A percentile compares a stretch with the other conserved stretches of the same genome.
These are phyloP conservation scores for Acrossocheilus wenchowensis DNA, from an alignment of 2,797 vertebrate genomes.

Conservation along the genomic window DNA sequence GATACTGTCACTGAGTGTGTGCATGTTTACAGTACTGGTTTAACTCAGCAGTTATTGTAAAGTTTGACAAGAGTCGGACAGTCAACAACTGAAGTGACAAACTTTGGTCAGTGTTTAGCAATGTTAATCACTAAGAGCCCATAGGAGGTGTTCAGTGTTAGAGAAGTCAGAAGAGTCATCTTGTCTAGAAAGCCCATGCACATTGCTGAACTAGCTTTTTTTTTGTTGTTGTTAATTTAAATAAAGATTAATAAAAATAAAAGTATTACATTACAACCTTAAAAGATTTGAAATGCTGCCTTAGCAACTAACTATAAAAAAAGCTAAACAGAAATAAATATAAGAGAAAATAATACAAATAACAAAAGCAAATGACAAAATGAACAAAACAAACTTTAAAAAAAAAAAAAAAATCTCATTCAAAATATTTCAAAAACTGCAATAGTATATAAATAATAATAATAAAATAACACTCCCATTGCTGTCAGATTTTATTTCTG, in stretches of 20 bases:
- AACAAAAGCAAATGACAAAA: not conserved
- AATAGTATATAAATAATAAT: not conserved
- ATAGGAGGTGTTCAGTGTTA: not conserved
- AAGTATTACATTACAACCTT: not conserved
- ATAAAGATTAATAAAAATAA: not conserved
- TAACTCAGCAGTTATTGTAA: constrained; percentile 22
- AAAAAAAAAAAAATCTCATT: not conserved
- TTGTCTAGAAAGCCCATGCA: not conserved
- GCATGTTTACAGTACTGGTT: constrained; percentile 10
- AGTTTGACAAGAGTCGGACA: constrained; percentile 5
- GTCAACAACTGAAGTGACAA: constrained; percentile 17
- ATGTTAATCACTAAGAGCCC: not conserved
- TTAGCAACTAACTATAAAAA: not conserved
- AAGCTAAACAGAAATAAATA: not conserved
- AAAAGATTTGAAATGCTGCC: not conserved
- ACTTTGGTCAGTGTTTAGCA: constrained; percentile 22
- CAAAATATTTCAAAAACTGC: not conserved
- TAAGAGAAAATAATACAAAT: not conserved
- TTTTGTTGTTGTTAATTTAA: not conserved
- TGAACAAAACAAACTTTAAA: no score
- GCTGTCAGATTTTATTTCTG: not conserved
- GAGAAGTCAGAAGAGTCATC: not conserved
- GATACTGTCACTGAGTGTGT: not conserved
- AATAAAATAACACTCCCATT: not conserved
- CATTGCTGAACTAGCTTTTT: not conserved